Base-by-base conservation (phyloP, 2,888 invertebrate species). In the Nowickia ferox region DNA sequence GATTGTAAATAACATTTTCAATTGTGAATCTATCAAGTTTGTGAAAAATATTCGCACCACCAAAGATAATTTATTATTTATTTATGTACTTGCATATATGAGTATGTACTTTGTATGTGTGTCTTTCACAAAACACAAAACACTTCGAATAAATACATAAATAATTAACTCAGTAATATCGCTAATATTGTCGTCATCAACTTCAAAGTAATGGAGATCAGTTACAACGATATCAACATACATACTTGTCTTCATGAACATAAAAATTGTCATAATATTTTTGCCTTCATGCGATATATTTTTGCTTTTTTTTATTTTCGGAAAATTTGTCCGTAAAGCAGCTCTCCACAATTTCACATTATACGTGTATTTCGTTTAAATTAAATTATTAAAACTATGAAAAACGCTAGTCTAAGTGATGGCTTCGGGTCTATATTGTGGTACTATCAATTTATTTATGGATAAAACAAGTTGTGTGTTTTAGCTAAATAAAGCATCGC, bases 401-500 rank as follows among this genome's bases (percentile, higher is more conserved):
- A 53, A 65, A 30, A 48, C 57, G n/a, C 40, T 9, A 19, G 42
- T 61, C 19, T 63, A 13, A 15, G 11, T 71, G 30, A 53, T 53
- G 51, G 51, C 61, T 78, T 13, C 10, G 44, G 19, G 48, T 17
- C 55, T 44, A 65, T 72, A 30, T 72, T 72, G 71, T 48, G 19
- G 38, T 40, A 46, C 9, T n/a, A 65, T 9, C 19, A 72, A 65
- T 79, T 65, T 76, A 55, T 72, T 72, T 79, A 79, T 79, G 71
- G 79, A n/a, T 10, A 72, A 79, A 65, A 79, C 71, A 55, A 72
- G 71, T 79, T 63, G 71, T 40, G 22, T 46, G 17, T 71, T 79
- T 63, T 9, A 72, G 57, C 63, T 55, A 72, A 30, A 79, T 72
- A 72, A 30, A 79, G 69, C 69, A 61, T 69, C 69, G 42, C 53